A percentile compares a stretch with the other conserved stretches of the same genome.
phyloP scores from a whole-genome alignment of 2,888 invertebrate species.

The Ecliptopera silaceata region DNA sequence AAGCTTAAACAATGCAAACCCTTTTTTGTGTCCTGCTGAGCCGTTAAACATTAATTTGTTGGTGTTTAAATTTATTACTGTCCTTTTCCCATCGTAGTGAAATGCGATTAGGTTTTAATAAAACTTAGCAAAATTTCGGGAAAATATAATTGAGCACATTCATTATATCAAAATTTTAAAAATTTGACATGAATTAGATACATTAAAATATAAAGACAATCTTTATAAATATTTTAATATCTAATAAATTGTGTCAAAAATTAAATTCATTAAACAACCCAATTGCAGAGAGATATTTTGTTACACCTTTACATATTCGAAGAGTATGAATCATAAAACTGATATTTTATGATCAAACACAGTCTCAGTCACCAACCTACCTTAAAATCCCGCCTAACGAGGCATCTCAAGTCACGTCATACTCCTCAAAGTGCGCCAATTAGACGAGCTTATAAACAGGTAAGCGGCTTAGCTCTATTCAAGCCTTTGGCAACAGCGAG shows the following conservation, averaged over 20 bases:
- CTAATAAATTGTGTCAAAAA: no score
- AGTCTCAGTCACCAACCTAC: not conserved
- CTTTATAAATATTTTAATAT: no score
- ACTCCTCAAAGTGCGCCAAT: slow-evolving; percentile 41
- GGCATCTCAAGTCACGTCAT: slow-evolving; percentile 40
- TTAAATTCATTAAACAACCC: no score
- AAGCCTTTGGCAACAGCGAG: slow-evolving; percentile 16
- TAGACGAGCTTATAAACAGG: slow-evolving; percentile 53
- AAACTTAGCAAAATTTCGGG: not conserved
- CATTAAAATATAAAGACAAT: no score
- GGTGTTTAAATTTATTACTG: slow-evolving; percentile 17
- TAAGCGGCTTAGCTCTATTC: slow-evolving; percentile 55
- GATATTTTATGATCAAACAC: not conserved
- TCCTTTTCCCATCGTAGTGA: not conserved
- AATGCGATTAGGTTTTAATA: not conserved
- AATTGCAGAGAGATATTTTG: no score
- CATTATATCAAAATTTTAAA: no score
- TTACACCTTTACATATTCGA: no score
- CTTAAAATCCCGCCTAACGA: slow-evolving; percentile 46
- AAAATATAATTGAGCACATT: not conserved
- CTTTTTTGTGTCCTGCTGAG: slow-evolving; percentile 64
- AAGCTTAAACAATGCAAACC: slow-evolving; percentile 48
- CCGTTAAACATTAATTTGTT: slow-evolving; percentile 45
- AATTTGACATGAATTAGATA: no score
- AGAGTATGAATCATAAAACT: no score